A percentile compares a stretch with the other conserved stretches of the same genome.
phyloP scores from a whole-genome alignment of 1,140 invertebrate genomes.

The Ceratina australensis region DNA sequence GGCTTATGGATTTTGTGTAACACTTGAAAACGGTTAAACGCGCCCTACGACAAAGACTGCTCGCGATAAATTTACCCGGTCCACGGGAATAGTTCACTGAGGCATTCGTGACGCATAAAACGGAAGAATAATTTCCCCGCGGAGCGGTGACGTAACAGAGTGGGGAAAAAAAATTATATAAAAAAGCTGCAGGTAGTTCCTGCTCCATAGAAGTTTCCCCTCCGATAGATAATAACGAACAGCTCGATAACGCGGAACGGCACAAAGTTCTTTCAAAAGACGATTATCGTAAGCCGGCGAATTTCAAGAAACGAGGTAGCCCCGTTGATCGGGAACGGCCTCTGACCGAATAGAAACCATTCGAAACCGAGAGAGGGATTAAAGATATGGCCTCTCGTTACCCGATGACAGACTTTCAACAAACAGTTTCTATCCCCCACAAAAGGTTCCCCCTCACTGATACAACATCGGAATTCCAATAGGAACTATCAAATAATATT shows the following conservation, averaged over 20 bases:
- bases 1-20: no score
- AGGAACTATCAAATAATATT: no score
- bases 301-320: constrained; percentile 17
- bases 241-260: neutral
- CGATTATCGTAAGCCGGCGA: constrained; percentile 49
- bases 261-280: constrained; percentile 36
- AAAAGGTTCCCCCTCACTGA: no score
- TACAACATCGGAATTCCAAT: no score
- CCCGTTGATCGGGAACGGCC: no score
- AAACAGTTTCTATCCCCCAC: no score
- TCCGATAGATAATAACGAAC: constrained; percentile 21
- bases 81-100: neutral
- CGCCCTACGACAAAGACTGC: no score
- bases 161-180: neutral
- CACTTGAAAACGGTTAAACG: neutral
- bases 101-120: constrained; percentile 12
- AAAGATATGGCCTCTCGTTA: neutral
- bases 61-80: constrained; percentile 7
- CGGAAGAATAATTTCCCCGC: constrained; percentile 15
- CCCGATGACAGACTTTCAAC: neutral
- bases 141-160: neutral
- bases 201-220: constrained; percentile 1
- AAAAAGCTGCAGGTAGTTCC: neutral
- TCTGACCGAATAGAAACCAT: neutral
- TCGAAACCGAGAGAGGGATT: neutral